phyloP scores from a whole-genome alignment of 2,797 vertebrate species.

The Peromyscus attwateri region DNA sequence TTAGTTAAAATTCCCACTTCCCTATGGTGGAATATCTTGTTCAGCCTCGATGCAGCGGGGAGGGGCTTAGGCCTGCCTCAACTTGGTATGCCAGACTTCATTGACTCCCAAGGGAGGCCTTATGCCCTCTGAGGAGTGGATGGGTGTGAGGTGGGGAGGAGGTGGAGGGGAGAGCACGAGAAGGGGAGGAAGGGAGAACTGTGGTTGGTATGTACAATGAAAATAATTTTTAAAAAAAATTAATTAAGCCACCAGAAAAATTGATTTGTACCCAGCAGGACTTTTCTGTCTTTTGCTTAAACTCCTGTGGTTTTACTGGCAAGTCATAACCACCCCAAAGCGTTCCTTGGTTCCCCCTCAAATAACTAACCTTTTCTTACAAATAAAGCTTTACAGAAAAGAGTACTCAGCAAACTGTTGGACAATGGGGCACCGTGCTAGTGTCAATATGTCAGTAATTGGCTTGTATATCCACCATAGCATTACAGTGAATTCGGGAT shows the following conservation, averaged over 20 bases:
- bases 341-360: background rate
- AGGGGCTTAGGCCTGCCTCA: too few relatives aligned
- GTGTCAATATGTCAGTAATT: background rate
- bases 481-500: background rate
- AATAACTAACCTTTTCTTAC: background rate
- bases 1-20: background rate
- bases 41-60: too few relatives aligned
- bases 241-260: conserved; percentile 57
- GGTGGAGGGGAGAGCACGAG: too few relatives aligned
- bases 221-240: too few relatives aligned
- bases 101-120: too few relatives aligned
- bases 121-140: too few relatives aligned
- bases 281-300: conserved; percentile 11
- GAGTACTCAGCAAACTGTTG: background rate
- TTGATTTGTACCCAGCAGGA: background rate
- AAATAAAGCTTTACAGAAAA: conserved; percentile 1
- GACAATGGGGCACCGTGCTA: too few relatives aligned
- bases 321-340: background rate
- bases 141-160: too few relatives aligned
- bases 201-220: too few relatives aligned
- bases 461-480: background rate
- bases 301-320: background rate
- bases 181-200: too few relatives aligned
- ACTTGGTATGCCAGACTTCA: too few relatives aligned
- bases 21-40: too few relatives aligned